Evolutionary conservation across 2,888 invertebrate genomes (phyloP).

Genomic region (Xestobium rufovillosum): DNA sequence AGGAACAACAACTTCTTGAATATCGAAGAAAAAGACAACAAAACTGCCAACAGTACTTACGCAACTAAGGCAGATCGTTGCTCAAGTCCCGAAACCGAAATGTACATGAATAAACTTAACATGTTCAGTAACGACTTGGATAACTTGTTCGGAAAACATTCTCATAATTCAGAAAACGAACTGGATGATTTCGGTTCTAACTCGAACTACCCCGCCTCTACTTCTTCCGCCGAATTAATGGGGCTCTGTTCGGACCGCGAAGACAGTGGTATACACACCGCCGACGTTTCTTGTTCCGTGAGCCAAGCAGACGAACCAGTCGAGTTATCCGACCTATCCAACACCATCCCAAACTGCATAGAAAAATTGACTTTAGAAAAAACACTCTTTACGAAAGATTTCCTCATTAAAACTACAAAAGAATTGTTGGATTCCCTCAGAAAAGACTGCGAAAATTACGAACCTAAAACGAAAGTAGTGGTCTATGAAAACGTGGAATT

Average conservation of each 20-base stretch:
- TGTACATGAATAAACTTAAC: slow-evolving; percentile 39
- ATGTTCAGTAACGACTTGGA: slow-evolving; percentile 43
- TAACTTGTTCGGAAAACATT: slow-evolving; percentile 30
- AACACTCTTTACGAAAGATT: slow-evolving; percentile 29
- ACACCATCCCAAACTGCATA: slow-evolving; percentile 34
- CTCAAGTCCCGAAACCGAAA: slow-evolving; percentile 51
- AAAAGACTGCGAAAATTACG: slow-evolving; percentile 36
- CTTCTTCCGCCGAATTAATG: slow-evolving; percentile 53
- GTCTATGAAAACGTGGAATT: slow-evolving; percentile 44
- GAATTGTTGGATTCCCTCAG: slow-evolving; percentile 43
- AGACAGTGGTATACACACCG: slow-evolving; percentile 73
- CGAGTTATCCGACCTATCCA: slow-evolving; percentile 42
- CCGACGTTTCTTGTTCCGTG: slow-evolving; percentile 67
- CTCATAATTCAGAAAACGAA: slow-evolving; percentile 28
- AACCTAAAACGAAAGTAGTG: slow-evolving; percentile 35
- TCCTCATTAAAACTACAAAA: slow-evolving; percentile 32
- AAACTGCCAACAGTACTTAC: slow-evolving; percentile 27
- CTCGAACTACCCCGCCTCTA: slow-evolving; percentile 48
- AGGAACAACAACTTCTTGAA: slow-evolving; percentile 24
- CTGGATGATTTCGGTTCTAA: slow-evolving; percentile 53
- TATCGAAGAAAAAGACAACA: slow-evolving; percentile 28
- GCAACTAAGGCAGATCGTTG: slow-evolving; percentile 34
- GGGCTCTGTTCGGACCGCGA: slow-evolving; percentile 57
- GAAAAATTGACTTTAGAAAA: slow-evolving; percentile 31
- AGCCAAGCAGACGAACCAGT: slow-evolving; percentile 67